Conservation (phyloP, 2,888 invertebrate genomes). For the Lysandra coridon region DNA sequence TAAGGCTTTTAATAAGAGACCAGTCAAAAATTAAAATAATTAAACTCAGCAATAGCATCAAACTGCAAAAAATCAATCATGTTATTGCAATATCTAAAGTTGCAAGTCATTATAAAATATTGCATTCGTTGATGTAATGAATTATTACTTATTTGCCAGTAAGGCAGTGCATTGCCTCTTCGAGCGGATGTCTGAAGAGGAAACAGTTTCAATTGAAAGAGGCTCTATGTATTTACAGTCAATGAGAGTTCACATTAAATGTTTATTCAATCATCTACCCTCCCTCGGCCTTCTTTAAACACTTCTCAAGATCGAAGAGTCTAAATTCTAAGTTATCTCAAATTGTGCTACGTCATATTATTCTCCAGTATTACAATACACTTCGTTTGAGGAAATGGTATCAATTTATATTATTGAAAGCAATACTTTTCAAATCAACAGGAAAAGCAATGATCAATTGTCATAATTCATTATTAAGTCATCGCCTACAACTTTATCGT, state of each 20-base stretch:
- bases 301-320: neutral
- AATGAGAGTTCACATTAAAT: neutral
- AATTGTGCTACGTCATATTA: neutral
- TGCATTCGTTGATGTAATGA: slow-evolving; percentile 31
- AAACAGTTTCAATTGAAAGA: slow-evolving; percentile 1
- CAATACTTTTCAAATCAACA: neutral
- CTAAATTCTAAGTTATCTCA: neutral
- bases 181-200: neutral
- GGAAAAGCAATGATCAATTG: neutral
- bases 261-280: neutral
- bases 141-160: slow-evolving; percentile 18
- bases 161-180: neutral
- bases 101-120: neutral
- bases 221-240: slow-evolving; percentile 4
- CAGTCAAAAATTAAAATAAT: neutral
- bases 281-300: neutral
- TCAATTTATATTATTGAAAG: neutral
- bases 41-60: neutral
- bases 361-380: neutral
- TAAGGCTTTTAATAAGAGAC: neutral
- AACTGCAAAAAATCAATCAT: neutral
- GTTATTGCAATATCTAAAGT: neutral
- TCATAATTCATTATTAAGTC: neutral
- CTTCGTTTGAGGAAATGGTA: neutral
- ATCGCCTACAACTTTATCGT: neutral